Base-by-base conservation (phyloP, 2,888 invertebrate species). In the Xestia xanthographa region DNA sequence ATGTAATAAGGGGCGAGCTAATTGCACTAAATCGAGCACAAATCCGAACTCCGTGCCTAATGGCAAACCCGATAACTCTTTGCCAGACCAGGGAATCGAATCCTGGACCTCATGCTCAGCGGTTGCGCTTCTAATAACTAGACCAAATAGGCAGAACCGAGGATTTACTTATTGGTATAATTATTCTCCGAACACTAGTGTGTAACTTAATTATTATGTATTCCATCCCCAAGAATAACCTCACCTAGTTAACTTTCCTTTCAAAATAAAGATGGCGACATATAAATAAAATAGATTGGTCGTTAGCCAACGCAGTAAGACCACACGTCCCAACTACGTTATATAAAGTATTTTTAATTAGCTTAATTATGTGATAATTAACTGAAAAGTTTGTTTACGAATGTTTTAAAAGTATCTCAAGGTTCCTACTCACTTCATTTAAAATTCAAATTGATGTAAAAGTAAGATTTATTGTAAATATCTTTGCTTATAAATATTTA, bases 281-380 rank as follows among this genome's bases (percentile, higher is more conserved):
- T 38, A 62, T 66, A 84, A 78, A 75, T 73, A 72, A 72, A 79
- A 70, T 84, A 75, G 84, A 80, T 77, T 75, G 76, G 62, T 73
- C 76, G 56, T 80, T 84, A 75, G 41, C 65, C 58, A 74, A 34
- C 71, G 78, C 73, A 79, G 60, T 77, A 75, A 82, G 83, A 87
- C 88, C 86, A 88, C 83, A 89, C 86, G 83, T 75, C 82, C 62
- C 56, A 86, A 84, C 75, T 81, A 78, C 80, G 86, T 73, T 71
- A 87, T 78, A 72, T 75, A 83, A 83, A 87, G 74, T 75, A 84
- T 86, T 85, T 79, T 88, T 88, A 89, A 90, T 90, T 88, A 86
- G 79, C 62, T 86, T 88, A 90, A 90, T 89, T 86, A 87, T 85
- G 86, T 86, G 85, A 87, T 89, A 90, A 90, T 90, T 90, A 88